Evolutionary conservation across 2,888 invertebrate genomes (phyloP), one percentile per base, ranked within the genome.

Genomic region (Achlya flavicornis): DNA sequence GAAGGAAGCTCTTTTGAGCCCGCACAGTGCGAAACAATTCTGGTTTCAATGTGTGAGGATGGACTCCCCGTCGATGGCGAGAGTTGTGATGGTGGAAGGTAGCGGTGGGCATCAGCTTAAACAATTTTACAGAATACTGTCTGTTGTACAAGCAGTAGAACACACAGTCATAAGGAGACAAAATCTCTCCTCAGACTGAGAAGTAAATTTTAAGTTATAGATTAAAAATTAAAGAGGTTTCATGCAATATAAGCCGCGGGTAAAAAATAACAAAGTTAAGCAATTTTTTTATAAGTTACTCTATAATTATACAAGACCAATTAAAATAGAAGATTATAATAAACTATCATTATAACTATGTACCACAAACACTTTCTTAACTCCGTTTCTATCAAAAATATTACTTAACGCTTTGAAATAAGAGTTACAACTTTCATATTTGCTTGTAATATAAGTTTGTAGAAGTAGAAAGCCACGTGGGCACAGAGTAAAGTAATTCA

Each of bases 381-480:
- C 53, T 53, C 16, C 10, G 10, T 10, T 7, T 53, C 16, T 53
- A 53, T 10, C 53, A 8, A 19, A 53, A 53, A 53, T 19, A 11
- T 10, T 19, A 19, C 43, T 26, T 60, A 19, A 7, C 26, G 26
- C 60, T 4, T 4, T 26, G 60, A 11, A 43, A 41, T 43, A 60
- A 41, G 60, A 41, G 12, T 14, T 16, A 60, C 11, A 26, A 41
- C 16, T 41, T 33, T 19, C 10, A 12, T 60, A 16, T 41, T 41
- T 14, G 26, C 10, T 41, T 35, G 41, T 38, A 26, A 48, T 38
- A 35, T n/a, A 33, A 61, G 43, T 26, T 70, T 62, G 69, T 58
- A 61, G 69, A 57, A 67, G 70, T 69, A 77, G 76, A 81, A 80
- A 80, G 74, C 66, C 73, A 74, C 69, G 78, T 77, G 75, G 74